phyloP scores from a whole-genome alignment of 1,140 invertebrate species.

The Hydropsyche tenuis region DNA sequence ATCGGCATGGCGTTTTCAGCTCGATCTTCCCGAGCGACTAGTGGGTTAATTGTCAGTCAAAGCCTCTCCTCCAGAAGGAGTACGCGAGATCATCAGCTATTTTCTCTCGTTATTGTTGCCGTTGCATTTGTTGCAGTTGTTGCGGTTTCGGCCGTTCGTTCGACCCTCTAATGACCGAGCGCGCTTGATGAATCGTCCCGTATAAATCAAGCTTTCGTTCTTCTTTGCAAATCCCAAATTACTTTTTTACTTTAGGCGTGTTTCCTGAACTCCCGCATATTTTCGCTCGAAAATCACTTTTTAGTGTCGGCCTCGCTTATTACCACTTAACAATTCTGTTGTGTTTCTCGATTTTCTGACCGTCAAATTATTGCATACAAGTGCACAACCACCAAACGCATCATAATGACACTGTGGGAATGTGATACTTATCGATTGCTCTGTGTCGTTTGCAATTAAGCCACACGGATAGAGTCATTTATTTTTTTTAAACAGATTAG shows the following conservation, averaged over 20 bases:
- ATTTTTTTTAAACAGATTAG: too few relatives aligned
- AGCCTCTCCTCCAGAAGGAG: too few relatives aligned
- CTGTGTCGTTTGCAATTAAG: too few relatives aligned
- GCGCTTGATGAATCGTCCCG: constrained; percentile 40
- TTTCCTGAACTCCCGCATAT: constrained; percentile 20
- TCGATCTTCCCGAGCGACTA: constrained; percentile 1
- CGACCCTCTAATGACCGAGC: constrained; percentile 29
- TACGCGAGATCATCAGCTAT: too few relatives aligned
- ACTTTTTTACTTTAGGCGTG: constrained; percentile 23
- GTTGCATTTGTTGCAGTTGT: neutral
- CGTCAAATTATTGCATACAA: too few relatives aligned
- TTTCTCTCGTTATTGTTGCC: too few relatives aligned
- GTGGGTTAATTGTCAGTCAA: constrained; percentile 1
- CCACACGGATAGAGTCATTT: too few relatives aligned
- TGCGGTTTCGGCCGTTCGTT: neutral
- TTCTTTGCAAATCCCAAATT: constrained; percentile 35
- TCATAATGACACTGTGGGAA: too few relatives aligned
- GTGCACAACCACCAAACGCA: too few relatives aligned
- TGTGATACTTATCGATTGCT: too few relatives aligned
- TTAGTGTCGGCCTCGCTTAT: neutral
- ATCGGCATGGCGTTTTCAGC: constrained; percentile 41
- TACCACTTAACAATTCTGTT: constrained; percentile 3
- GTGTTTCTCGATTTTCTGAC: neutral
- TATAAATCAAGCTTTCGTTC: constrained; percentile 44
- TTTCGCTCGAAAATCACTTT: constrained; percentile 18